Evolutionary conservation across 2,888 invertebrate species (phyloP).

Genomic region (Chirona hameri): DNA sequence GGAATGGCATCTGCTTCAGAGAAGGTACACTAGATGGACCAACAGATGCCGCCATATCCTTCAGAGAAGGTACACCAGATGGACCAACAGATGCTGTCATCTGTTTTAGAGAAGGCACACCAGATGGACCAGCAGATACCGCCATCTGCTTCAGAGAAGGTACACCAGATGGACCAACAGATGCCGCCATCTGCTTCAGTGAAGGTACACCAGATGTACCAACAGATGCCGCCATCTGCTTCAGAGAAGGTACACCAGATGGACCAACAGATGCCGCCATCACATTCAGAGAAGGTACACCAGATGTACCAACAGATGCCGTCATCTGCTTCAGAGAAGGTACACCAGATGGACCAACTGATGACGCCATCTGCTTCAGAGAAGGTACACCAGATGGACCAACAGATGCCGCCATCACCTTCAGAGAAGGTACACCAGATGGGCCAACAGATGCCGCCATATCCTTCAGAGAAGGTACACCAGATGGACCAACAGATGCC

Average conservation of each 20-base stretch:
- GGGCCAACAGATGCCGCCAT: neutral
- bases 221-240: neutral
- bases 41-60: neutral
- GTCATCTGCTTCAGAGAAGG: neutral
- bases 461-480: neutral
- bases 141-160: neutral
- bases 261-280: neutral
- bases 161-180: neutral
- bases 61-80: neutral
- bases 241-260: neutral
- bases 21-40: neutral
- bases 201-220: neutral
- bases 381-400: neutral
- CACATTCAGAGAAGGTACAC: neutral
- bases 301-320: neutral
- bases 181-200: neutral
- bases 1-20: neutral
- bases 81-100: neutral
- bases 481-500: neutral
- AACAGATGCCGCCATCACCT: neutral
- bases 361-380: neutral
- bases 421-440: neutral
- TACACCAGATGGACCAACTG: neutral
- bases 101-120: neutral
- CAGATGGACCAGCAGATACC: neutral